Evolutionary conservation across 1,140 invertebrate species (phyloP), one percentile per base, ranked within the genome.

Genomic region (Drusus annulatus): DNA sequence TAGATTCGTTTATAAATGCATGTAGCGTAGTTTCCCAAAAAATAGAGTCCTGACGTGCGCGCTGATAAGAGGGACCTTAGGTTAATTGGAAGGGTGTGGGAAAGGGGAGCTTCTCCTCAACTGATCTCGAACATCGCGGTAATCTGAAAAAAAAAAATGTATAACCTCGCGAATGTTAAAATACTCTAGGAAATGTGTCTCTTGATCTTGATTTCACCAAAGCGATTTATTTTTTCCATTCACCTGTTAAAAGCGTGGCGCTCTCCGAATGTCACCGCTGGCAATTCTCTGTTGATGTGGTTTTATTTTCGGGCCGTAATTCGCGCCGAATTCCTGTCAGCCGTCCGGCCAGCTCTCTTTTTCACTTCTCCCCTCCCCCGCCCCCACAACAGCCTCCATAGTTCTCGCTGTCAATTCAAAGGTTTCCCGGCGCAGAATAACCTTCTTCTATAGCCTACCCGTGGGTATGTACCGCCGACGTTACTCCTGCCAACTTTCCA

Each of bases 301-400:
- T 68, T 68, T 68, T 69, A 50, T 69, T 69, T 69, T 69, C 19
- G 16, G 31, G 8, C 65, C 23, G 31, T 45, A 69, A 69, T 69
- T 69, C 23, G 31, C 65, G 28, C 28, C 5, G 45, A 50, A 69
- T 45, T 69, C 21, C n/a, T 69, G 36, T 69, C 65, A 45, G 17
- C 25, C 62, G 25, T 31, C 25, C 62, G 62, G 16, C 62, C 10
- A 15, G 21, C 7, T 6, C 65, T 19, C 60, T 6, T 15, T 3
- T 62, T 25, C 17, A 0, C 19, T 8, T 36, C n/a, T 16, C 8
- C 60, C 17, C 60, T 5, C 8, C 25, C 8, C 21, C 58, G 3
- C 4, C 21, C 58, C 58, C 58, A 28, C 17, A 8, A 63, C 60
- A 28, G 16, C 28, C 65, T 23, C 62, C 21, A 28, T 31, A 25